Evolutionary conservation across 2,797 vertebrate species (phyloP), one percentile per base, ranked within the genome.

Genomic region (Ceyx erithaca): DNA sequence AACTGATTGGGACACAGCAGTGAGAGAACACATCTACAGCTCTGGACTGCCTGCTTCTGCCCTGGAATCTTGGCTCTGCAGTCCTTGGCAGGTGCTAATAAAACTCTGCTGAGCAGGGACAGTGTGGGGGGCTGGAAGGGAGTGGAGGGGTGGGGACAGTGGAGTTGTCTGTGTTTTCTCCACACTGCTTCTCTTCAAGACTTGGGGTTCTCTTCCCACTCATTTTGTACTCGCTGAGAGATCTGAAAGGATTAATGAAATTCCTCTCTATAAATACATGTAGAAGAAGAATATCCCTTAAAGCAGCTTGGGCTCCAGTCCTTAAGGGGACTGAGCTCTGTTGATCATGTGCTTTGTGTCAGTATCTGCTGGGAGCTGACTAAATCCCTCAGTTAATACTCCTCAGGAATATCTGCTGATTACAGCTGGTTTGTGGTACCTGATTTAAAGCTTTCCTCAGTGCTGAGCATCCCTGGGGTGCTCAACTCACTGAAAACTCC

Each of bases 11-110:
- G 63, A 2, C 28, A 16, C 28, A n/a, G 80, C 43, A 67, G 79
- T 79, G 68, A 89, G 94, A 63, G 66, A n/a, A 9, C 69, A 33
- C 71, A 8, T 92, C 93, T 77, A 25, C 75, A 88, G 69, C 89
- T 80, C 73, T 45, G 57, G 86, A 70, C 83, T 18, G 77, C 77
- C 31, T 4, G 75, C 45, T 87, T 55, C 73, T 91, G 67, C 30
- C 35, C 2, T 61, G 80, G 77, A 45, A 61, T 54, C 30, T 37
- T 9, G 33, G 61, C 41, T 9, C 25, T 23, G 12, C 21, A 20
- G 66, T 86, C 48, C 49, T 45, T 75, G 94, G 19, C 25, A 83
- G 80, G 83, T 64, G 89, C 89, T 91, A 79, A 82, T 69, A 25
- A 81, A 87, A 80, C 22, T 54, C 80, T 86, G 2, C 69, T 5